A percentile compares a stretch with the other conserved stretches of the same genome.
These are phyloP conservation scores for Etheostoma nigrum DNA, from an alignment of 2,797 vertebrate species.

Conservation along the genomic window DNA sequence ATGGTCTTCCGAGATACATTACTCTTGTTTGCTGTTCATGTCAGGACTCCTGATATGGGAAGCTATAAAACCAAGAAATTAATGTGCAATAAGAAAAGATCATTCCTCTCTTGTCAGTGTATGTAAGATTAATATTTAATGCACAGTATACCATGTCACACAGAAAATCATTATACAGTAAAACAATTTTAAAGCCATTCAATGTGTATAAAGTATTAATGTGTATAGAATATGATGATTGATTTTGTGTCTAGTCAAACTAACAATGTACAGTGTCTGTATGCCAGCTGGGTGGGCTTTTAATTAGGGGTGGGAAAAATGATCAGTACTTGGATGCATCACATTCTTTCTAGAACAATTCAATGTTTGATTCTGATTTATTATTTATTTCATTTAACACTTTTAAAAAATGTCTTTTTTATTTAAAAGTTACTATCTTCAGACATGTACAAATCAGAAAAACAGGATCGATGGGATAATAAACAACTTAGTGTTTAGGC, in stretches of 20 bases:
- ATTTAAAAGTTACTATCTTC: no score
- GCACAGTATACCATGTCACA: no score
- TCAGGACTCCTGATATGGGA: slow-evolving; percentile 8
- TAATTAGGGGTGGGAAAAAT: no score
- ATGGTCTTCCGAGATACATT: slow-evolving; percentile 13
- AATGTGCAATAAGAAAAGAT: background rate
- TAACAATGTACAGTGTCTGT: background rate
- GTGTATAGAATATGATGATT: background rate
- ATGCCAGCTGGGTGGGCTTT: background rate
- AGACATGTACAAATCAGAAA: no score
- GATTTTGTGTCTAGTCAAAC: background rate
- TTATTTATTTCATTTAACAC: no score
- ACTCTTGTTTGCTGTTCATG: background rate
- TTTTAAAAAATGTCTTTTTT: no score
- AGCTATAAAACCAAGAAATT: background rate
- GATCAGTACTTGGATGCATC: no score
- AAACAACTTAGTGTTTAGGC: no score
- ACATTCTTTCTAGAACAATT: no score
- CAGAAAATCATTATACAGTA: background rate
- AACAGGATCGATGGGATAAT: no score
- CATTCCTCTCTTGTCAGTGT: background rate
- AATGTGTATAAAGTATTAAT: background rate
- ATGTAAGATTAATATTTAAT: background rate
- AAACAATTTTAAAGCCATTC: background rate
- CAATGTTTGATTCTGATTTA: no score